Percentiles rank a stretch among this genome's conserved stretches.
Evolutionary conservation across 2,888 invertebrate genomes (phyloP).

Genomic region (Alsophila aescularia): DNA sequence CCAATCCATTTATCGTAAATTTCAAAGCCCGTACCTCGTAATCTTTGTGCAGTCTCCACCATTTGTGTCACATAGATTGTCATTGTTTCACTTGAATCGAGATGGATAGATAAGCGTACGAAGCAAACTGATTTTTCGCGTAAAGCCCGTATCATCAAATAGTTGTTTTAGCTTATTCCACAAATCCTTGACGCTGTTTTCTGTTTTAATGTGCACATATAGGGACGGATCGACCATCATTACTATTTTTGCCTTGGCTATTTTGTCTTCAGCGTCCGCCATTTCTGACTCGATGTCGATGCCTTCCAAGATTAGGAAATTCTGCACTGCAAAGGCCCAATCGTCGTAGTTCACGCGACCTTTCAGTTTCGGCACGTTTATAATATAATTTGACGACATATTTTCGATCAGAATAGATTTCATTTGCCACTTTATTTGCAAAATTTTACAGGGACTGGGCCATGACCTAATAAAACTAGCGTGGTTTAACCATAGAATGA

Average conservation of each 20-base stretch:
- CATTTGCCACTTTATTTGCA: too few relatives aligned
- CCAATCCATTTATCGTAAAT: conserved; percentile 17
- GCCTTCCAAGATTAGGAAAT: conserved; percentile 11
- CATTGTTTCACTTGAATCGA: conserved; percentile 13
- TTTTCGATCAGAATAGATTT: too few relatives aligned
- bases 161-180: conserved; percentile 4
- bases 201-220: conserved; percentile 8
- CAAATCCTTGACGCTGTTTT: neutral
- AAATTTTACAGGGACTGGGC: too few relatives aligned
- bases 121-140: conserved; percentile 1
- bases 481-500: too few relatives aligned
- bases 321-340: conserved; percentile 3
- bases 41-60: conserved; percentile 8
- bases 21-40: conserved; percentile 15
- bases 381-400: neutral
- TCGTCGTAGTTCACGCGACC: neutral
- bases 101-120: too few relatives aligned
- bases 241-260: conserved; percentile 2
- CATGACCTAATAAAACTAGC: too few relatives aligned
- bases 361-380: conserved; percentile 3
- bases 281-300: neutral
- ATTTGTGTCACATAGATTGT: conserved; percentile 7
- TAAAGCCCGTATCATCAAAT: conserved; percentile 6
- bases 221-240: conserved; percentile 2
- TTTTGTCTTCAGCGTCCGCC: neutral